Evolutionary conservation across 2,888 invertebrate genomes (phyloP), one percentile per base, ranked within the genome.

Genomic region (Yponomeuta malinellus): DNA sequence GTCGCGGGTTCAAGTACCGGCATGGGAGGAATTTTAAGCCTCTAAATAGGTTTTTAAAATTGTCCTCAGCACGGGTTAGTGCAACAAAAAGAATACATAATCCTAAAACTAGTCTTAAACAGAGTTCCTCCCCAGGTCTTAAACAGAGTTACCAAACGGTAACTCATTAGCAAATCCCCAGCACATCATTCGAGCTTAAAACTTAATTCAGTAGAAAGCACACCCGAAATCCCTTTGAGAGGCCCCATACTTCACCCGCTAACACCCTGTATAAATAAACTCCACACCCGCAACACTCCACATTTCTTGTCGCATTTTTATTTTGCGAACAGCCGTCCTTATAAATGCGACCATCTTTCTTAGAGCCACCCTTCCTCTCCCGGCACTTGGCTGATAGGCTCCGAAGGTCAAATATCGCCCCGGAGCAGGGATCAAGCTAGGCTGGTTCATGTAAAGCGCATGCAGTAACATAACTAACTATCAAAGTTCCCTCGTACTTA

Each of bases 391-490:
- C 59, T 48, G 2, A 37, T 48, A 31, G 52, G 70, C 29, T 69
- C 10, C 59, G 33, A 52, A 52, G 69, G 52, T 52, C 59, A 31
- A 15, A 59, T 15, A 15, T 15, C 43, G 43, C 43, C 9, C 43
- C 8, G 43, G 43, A 43, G 43, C 59, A 59, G 69, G 69, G 69
- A 29, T 52, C 69, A 31, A n/a, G 69, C 23, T 69, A 15, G 23
- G 31, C 29, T 23, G 69, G 52, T 10, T 48, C 10, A 48, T 70
- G 37, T 78, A 76, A 81, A 77, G 80, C 77, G 75, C 75, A 79
- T 79, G 83, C 81, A 83, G 81, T 84, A 83, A 79, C 85, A 85
- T 90, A 89, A 87, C 83, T 89, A 86, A 89, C 89, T 86, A 87
- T 87, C 85, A 86, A 83, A 82, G 83, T 70, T 78, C 83, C 81